Percentiles rank a stretch among this genome's conserved stretches.
phyloP scores from a whole-genome alignment of 2,797 vertebrate species.

The Parotocinclus haroldoi region DNA sequence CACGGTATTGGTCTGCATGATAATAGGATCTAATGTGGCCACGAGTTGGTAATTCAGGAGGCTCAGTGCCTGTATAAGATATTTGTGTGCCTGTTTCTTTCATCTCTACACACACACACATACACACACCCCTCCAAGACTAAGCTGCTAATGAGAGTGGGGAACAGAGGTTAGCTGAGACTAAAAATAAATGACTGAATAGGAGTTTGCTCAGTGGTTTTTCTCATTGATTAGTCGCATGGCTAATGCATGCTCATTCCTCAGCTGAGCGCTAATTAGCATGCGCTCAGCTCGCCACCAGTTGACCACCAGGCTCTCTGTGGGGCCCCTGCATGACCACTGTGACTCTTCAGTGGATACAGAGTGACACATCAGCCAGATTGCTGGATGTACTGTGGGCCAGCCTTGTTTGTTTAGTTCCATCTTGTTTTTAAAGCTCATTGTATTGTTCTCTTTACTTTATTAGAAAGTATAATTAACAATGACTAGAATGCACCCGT shows the following conservation, averaged over 20 bases:
- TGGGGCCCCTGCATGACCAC: constrained; percentile 30
- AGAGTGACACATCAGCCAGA: constrained; percentile 11
- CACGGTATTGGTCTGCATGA: constrained; percentile 12
- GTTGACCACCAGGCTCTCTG: constrained; percentile 70
- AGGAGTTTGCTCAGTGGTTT: constrained; percentile 92
- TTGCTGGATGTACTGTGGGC: neutral
- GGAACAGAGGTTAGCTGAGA: constrained; percentile 52
- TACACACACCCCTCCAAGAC: neutral
- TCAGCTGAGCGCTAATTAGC: constrained; percentile 90
- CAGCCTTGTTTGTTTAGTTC: neutral
- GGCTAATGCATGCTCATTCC: constrained; percentile 91
- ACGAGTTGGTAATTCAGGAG: constrained; percentile 17
- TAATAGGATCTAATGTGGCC: constrained; percentile 34
- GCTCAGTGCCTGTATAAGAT: constrained; percentile 11
- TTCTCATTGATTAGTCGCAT: constrained; percentile 95
- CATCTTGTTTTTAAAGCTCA: neutral
- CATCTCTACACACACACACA: constrained; percentile 15
- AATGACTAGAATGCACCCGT: too few species aligned
- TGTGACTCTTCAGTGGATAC: constrained; percentile 14
- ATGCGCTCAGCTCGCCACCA: constrained; percentile 81
- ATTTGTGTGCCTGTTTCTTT: constrained; percentile 18
- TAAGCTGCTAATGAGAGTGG: constrained; percentile 50
- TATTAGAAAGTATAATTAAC: too few species aligned
- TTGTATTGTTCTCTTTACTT: neutral
- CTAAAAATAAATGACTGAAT: constrained; percentile 86